A percentile compares a stretch with the other conserved stretches of the same genome.
Conservation (phyloP, 2,888 invertebrate species). For the Hartigia nigra region DNA sequence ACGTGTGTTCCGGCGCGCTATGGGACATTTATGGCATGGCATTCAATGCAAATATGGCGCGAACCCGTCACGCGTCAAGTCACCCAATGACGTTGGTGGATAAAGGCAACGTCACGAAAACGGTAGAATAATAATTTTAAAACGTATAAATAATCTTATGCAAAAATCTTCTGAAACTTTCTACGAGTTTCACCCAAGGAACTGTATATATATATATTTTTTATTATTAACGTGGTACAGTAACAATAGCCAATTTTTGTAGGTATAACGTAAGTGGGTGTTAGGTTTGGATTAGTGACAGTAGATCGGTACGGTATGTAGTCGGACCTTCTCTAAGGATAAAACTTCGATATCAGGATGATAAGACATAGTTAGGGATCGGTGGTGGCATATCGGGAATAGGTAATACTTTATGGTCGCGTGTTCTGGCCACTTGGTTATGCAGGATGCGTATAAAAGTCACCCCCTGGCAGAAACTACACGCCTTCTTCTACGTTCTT, state of each 20-base stretch:
- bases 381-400: neutral
- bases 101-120: neutral
- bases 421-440: conserved; percentile 42
- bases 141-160: neutral
- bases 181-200: neutral
- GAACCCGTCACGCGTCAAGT: neutral
- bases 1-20: conserved; percentile 29
- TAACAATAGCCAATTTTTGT: accelerated
- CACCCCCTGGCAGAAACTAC: conserved; percentile 50
- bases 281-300: too few relatives aligned
- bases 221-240: too few relatives aligned
- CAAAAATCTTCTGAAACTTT: neutral
- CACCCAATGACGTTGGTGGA: neutral
- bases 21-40: conserved; percentile 43
- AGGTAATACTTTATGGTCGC: conserved; percentile 4
- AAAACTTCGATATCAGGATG: too few relatives aligned
- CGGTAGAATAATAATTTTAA: neutral
- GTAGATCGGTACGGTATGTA: too few relatives aligned
- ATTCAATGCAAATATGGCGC: conserved; percentile 43
- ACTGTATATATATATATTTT: neutral
- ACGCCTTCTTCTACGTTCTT: conserved; percentile 14
- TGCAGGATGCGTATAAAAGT: conserved; percentile 47
- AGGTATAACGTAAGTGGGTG: accelerated
- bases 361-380: too few relatives aligned
- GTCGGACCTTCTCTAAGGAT: too few relatives aligned